Conservation (phyloP, 2,797 vertebrate species). For the Rhyacichthys aspro region DNA sequence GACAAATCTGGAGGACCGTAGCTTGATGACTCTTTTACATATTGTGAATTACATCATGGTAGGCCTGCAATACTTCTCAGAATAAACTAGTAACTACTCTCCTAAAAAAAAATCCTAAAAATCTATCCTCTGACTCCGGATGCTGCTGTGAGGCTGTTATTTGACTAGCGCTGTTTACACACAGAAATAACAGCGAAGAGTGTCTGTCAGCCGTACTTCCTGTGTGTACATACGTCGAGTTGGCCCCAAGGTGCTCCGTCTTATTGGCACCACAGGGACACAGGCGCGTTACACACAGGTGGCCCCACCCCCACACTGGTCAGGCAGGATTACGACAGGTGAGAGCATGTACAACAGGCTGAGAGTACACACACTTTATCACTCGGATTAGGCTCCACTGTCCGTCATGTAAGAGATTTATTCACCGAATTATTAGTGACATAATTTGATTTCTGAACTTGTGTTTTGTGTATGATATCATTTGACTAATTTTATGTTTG, state of each 20-base stretch:
- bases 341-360: conserved; percentile 65
- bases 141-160: too few relatives aligned
- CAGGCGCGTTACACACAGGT: not conserved
- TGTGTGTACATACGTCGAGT: conserved; percentile 3
- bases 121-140: too few relatives aligned
- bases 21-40: too few relatives aligned
- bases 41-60: too few relatives aligned
- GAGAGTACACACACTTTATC: conserved; percentile 34
- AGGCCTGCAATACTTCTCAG: too few relatives aligned
- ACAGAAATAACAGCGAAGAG: conserved; percentile 2
- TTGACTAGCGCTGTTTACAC: not conserved
- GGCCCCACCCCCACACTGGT: conserved; percentile 76
- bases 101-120: too few relatives aligned
- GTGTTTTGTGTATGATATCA: not conserved
- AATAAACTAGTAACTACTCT: too few relatives aligned
- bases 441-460: not conserved
- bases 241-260: conserved; percentile 15
- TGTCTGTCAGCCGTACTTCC: conserved; percentile 3
- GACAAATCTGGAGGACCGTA: too few relatives aligned
- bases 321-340: conserved; percentile 78
- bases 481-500: conserved; percentile 1
- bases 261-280: conserved; percentile 10
- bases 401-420: conserved; percentile 33
- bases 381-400: conserved; percentile 26
- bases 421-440: not conserved